Base-by-base conservation (phyloP, 2,888 invertebrate species). In the Parascotia fuliginaria region DNA sequence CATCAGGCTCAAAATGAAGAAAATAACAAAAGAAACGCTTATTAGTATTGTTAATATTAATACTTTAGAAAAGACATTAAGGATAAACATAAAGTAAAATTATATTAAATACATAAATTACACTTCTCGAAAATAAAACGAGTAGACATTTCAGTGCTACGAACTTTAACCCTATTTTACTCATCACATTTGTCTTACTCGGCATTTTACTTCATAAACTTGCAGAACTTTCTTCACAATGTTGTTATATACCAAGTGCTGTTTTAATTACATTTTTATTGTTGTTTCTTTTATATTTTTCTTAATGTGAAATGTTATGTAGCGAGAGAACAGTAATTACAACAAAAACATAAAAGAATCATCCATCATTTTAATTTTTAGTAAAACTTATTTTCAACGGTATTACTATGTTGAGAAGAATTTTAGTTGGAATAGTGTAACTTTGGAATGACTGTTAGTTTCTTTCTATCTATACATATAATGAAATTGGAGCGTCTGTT, bases 271-370 rank as follows among this genome's bases (percentile, higher is more conserved):
- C 61, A 55, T 41, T 55, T 65, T 65, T 58, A 65, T 65, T 54
- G 54, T 48, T 48, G 47, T 65, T 58, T 61, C 65, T 65, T 61
- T 39, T 38, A 38, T 36, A 33, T 9, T 38, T 53, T 55, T 55
- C 50, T 65, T 59, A 65, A 54, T 61, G 53, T 61, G 65, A 61
- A 55, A 65, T 65, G 61, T 66, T 66, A 68, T 50, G 47, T 14
- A 59, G 44, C 29, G 47, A 58, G 51, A 56, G 45, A 46, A 38
- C 47, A 34, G 59, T 66, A 68, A 68, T 66, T 68, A 68, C 54
- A 40, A 52, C 59, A 59, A 68, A 68, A 65, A 68, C 45, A 15
- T 47, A 45, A 7, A 47, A 45, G 41, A 63, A 50, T 31, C 49
- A 36, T 55, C 27, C 45, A 59, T 64, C 47, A 54, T 36, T 47